phyloP scores from a whole-genome alignment of 2,113 vertebrate species.

The cattle (Bos taurus) region DNA sequence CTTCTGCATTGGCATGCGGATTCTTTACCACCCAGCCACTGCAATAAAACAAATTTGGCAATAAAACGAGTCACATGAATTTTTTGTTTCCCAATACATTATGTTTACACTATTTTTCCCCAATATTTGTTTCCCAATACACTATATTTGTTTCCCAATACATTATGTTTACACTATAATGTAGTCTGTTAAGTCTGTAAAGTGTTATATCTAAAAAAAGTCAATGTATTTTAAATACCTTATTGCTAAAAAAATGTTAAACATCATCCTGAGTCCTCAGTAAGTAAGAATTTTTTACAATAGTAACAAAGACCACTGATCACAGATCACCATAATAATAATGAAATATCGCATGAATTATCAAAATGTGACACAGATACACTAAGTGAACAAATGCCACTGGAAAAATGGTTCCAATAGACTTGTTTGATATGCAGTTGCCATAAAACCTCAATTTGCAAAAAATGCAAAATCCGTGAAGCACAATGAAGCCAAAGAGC shows the following conservation, averaged over 20 bases:
- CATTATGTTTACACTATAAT: not conserved
- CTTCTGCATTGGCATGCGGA: not conserved
- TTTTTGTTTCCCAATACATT: not conserved
- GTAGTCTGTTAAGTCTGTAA: not conserved
- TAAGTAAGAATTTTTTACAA: not conserved
- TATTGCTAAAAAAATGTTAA: not conserved
- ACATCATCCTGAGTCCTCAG: not conserved
- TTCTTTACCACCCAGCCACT: not conserved
- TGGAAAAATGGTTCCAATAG: not conserved
- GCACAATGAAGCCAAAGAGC: not conserved
- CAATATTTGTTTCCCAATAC: not conserved
- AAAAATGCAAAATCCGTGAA: not conserved
- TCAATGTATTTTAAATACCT: not conserved
- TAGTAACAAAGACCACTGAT: not conserved
- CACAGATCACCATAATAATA: not conserved
- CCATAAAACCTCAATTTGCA: not conserved
- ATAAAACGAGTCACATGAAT: not conserved
- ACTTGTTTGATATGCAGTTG: not conserved
- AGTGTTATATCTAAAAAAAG: not conserved
- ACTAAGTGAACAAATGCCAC: not conserved
- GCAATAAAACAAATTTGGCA: not conserved
- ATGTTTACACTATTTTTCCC: not conserved
- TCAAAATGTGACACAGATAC: not conserved
- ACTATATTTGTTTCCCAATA: not conserved
- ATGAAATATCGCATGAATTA: not conserved